Evolutionary conservation across 2,113 vertebrate species (phyloP).

Genomic region (Octodon degus): DNA sequence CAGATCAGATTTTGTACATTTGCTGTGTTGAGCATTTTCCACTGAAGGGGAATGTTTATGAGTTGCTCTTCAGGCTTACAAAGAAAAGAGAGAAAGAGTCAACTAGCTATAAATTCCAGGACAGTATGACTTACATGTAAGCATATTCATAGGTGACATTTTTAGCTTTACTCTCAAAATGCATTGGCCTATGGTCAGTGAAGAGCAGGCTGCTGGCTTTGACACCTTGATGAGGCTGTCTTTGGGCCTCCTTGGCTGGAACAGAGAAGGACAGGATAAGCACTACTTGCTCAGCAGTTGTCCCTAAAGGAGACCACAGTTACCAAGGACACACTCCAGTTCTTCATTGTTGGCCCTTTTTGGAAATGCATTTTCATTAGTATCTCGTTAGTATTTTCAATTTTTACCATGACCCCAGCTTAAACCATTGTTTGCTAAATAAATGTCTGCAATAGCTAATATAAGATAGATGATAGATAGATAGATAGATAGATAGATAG

Average conservation of each 20-base stretch:
- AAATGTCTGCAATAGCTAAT: conserved; percentile 68
- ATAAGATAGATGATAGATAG: too few species aligned
- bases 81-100: neutral
- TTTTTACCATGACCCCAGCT: conserved; percentile 8
- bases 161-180: conserved; percentile 2
- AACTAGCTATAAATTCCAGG: neutral
- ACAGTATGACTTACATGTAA: neutral
- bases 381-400: conserved; percentile 64
- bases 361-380: conserved; percentile 66
- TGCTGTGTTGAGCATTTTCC: neutral
- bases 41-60: neutral
- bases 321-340: conserved; percentile 8
- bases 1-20: neutral
- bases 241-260: neutral
- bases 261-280: neutral
- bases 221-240: fast-evolving
- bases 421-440: conserved; percentile 67
- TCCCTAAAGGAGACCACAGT: neutral
- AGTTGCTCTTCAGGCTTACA: neutral
- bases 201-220: neutral
- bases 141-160: neutral
- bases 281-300: neutral
- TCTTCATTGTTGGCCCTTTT: conserved; percentile 51
- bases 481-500: neutral
- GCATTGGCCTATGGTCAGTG: neutral